phyloP scores from a whole-genome alignment of 2,797 vertebrate genomes.

The Enteromius anoplus region DNA sequence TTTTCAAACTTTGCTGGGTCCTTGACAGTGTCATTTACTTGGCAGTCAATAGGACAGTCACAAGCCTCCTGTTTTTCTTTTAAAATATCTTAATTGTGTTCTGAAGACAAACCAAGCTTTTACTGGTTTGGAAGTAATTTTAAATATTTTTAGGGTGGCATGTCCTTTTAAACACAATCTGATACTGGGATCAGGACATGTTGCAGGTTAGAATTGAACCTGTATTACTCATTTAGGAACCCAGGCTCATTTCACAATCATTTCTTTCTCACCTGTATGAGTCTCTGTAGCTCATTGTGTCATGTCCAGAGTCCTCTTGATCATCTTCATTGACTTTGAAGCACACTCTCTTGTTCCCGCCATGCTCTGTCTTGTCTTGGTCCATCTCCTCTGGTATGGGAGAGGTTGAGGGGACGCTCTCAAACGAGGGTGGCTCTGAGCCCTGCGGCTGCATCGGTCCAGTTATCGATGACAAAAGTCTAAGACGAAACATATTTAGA shows the following conservation, averaged over 20 bases:
- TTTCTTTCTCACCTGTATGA: slow-evolving; percentile 88
- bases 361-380: slow-evolving; percentile 86
- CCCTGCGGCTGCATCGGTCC: slow-evolving; percentile 84
- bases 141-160: too few relatives aligned
- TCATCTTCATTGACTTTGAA: slow-evolving; percentile 98
- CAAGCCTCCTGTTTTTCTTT: too few relatives aligned
- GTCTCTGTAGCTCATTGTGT: slow-evolving; percentile 98
- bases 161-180: too few relatives aligned
- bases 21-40: too few relatives aligned
- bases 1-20: too few relatives aligned
- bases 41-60: too few relatives aligned
- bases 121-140: too few relatives aligned
- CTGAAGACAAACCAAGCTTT: too few relatives aligned
- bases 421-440: slow-evolving; percentile 79
- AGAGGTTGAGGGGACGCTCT: slow-evolving; percentile 78
- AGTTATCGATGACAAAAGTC: slow-evolving; percentile 86
- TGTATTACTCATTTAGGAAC: neutral
- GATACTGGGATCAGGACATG: neutral
- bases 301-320: slow-evolving; percentile 97
- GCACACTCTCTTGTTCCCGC: slow-evolving; percentile 93
- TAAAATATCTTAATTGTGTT: too few relatives aligned
- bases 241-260: neutral
- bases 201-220: neutral
- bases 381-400: slow-evolving; percentile 84
- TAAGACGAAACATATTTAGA: slow-evolving; percentile 41